Conservation (phyloP, 2,888 invertebrate species). For the Nemapogon koenigi region DNA sequence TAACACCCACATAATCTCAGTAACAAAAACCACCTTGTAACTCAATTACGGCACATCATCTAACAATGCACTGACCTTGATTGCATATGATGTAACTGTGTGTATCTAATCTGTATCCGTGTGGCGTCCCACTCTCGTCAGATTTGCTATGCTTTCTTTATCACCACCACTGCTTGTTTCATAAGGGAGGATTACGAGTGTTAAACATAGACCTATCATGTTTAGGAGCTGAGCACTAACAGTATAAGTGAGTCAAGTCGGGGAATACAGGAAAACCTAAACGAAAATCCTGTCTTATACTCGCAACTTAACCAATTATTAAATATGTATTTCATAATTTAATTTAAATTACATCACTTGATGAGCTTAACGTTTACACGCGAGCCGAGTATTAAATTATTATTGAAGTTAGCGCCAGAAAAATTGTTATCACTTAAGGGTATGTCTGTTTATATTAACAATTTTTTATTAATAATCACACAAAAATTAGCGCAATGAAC, state of each 20-base stretch:
- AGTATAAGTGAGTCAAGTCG: too few species aligned
- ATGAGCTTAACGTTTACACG: neutral
- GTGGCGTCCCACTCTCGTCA: neutral
- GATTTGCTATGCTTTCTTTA: neutral
- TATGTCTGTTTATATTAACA: too few species aligned
- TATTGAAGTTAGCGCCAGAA: neutral
- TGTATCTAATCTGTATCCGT: too few species aligned
- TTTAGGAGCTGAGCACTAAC: too few species aligned
- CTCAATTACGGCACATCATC: too few species aligned
- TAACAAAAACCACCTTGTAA: too few species aligned
- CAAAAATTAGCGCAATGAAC: too few species aligned
- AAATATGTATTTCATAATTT: neutral
- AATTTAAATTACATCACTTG: neutral
- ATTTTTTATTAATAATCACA: too few species aligned
- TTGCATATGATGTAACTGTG: slow-evolving; percentile 1
- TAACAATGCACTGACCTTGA: slow-evolving; percentile 3
- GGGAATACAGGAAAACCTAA: neutral
- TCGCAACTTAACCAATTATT: neutral
- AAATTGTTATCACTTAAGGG: too few species aligned
- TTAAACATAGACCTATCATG: too few species aligned
- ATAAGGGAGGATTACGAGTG: too few species aligned
- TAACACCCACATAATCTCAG: too few species aligned
- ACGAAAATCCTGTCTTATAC: neutral
- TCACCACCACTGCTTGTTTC: neutral
- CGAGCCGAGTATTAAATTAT: neutral